These are phyloP conservation scores for Drosophila ananassae DNA, from an alignment of 1,140 invertebrate genomes.

Conservation along the genomic window DNA sequence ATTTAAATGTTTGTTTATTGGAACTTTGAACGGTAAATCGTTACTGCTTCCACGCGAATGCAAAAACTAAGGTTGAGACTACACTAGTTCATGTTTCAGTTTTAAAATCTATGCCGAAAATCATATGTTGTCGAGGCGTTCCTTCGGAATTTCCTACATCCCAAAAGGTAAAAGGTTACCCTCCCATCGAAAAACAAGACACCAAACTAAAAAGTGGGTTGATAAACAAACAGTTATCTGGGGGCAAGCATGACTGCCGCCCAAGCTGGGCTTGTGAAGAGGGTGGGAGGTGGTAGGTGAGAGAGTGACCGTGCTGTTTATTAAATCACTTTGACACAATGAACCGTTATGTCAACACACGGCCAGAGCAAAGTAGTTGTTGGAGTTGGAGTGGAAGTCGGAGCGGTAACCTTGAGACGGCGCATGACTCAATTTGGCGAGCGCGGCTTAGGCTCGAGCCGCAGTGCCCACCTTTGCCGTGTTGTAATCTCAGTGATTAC, in stretches of 20 bases:
- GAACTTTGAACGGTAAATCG: neutral
- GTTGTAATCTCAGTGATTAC: conserved; percentile 58
- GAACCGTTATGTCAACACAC: conserved; percentile 74
- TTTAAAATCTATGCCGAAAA: too few species aligned
- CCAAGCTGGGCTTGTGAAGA: neutral
- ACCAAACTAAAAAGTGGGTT: neutral
- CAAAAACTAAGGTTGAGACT: neutral
- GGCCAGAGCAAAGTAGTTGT: conserved; percentile 16
- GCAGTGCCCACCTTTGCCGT: conserved; percentile 24
- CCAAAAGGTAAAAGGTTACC: neutral
- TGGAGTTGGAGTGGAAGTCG: conserved; percentile 45
- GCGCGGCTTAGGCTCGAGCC: conserved; percentile 19
- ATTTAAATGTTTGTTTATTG: conserved; percentile 1
- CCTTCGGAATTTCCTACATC: too few species aligned
- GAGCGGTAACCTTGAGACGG: conserved; percentile 67
- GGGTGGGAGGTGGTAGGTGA: too few species aligned
- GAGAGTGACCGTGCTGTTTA: conserved; percentile 15
- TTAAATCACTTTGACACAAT: conserved; percentile 77
- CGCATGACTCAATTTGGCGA: conserved; percentile 57
- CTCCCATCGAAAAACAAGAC: neutral
- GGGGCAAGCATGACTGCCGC: neutral
- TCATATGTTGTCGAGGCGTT: too few species aligned
- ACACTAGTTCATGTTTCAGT: too few species aligned
- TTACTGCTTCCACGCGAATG: neutral
- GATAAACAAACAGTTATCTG: conserved; percentile 1